These are phyloP conservation scores for Hippoglossus stenolepis DNA, from an alignment of 2,113 vertebrate genomes.

Conservation along the genomic window DNA sequence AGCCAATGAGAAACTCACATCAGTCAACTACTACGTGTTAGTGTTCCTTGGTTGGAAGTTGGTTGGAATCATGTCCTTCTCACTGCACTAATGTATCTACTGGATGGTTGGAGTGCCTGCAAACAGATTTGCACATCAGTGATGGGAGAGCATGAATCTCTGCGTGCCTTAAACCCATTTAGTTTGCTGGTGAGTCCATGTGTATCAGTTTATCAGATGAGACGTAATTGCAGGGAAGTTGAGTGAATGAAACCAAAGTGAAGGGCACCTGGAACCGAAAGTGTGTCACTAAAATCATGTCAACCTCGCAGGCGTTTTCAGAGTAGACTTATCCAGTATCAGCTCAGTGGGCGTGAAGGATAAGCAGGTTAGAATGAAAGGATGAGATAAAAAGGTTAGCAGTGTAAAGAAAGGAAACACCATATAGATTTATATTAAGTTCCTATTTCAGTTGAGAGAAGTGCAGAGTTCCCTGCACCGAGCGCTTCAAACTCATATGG, in stretches of 20 bases:
- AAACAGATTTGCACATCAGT: constrained; percentile 6
- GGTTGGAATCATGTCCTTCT: background rate
- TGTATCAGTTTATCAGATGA: background rate
- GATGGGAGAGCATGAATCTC: background rate
- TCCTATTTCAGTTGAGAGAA: background rate
- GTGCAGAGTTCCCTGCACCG: constrained; percentile 9
- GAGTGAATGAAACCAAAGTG: background rate
- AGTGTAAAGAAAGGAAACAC: background rate
- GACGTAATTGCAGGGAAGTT: background rate
- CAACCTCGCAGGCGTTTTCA: constrained; percentile 20
- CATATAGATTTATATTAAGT: constrained; percentile 17
- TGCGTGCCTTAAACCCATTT: background rate
- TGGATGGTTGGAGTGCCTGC: background rate
- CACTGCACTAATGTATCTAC: background rate
- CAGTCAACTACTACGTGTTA: background rate
- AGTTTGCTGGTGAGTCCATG: background rate
- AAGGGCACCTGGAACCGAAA: background rate
- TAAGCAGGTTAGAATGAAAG: constrained; percentile 10
- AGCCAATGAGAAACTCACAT: too few species aligned
- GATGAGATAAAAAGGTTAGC: background rate
- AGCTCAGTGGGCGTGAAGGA: constrained; percentile 34
- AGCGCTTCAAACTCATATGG: constrained; percentile 7
- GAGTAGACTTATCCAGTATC: background rate
- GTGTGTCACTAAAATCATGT: constrained; percentile 12
- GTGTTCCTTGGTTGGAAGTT: background rate